Percentiles rank a stretch among this genome's conserved stretches.
These are phyloP conservation scores for Pteropus alecto DNA, from an alignment of 2,113 vertebrate genomes.

Conservation along the genomic window DNA sequence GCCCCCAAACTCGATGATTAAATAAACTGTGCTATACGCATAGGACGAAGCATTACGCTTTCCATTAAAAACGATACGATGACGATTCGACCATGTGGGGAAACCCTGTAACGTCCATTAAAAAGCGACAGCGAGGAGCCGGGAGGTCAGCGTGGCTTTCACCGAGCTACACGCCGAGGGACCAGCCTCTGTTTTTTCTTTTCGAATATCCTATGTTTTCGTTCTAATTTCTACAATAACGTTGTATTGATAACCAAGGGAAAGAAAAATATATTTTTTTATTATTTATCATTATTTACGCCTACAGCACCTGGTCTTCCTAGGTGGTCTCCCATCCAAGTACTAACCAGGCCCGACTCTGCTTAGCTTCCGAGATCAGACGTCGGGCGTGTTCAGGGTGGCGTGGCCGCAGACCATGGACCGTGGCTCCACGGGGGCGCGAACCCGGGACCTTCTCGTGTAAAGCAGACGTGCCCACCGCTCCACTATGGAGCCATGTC, in stretches of 20 bases:
- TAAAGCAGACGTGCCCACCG: no score
- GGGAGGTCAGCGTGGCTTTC: not conserved
- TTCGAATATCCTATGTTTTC: not conserved
- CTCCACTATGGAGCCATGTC: no score
- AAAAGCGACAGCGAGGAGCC: not conserved
- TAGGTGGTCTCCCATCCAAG: no score
- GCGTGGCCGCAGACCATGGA: no score
- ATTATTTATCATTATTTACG: not conserved
- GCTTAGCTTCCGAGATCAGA: no score
- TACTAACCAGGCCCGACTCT: no score
- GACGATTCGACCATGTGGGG: not conserved
- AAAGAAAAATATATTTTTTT: not conserved
- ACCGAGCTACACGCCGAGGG: not conserved
- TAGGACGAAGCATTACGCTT: not conserved
- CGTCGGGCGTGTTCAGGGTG: no score
- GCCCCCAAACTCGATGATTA: not conserved
- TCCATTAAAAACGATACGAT: not conserved
- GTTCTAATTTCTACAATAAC: not conserved
- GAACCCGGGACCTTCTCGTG: no score
- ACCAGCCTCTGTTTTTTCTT: not conserved
- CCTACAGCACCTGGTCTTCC: no score
- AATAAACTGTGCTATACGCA: not conserved
- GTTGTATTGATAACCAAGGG: not conserved
- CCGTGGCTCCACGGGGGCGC: no score
- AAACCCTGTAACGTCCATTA: not conserved